Percentiles rank a stretch among this genome's conserved stretches.
Evolutionary conservation across 2,797 vertebrate species (phyloP).

Genomic region (Sylvilagus floridanus): DNA sequence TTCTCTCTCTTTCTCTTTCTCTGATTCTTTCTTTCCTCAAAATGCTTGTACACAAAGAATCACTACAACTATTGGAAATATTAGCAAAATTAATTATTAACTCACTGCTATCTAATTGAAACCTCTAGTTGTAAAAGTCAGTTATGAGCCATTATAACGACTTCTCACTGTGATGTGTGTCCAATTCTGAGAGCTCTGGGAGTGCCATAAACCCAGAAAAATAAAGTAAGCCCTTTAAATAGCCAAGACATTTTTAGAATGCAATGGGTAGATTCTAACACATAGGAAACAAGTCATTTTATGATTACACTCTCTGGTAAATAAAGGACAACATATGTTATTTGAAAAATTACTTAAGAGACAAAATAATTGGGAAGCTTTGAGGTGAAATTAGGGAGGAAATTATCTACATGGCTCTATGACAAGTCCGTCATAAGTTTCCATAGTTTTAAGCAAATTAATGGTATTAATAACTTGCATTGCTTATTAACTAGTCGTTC

Average conservation of each 20-base stretch:
- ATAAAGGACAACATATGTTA: not conserved
- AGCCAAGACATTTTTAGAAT: not conserved
- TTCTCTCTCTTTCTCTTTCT: too few relatives aligned
- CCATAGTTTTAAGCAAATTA: not conserved
- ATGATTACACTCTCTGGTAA: not conserved
- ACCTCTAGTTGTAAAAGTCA: not conserved
- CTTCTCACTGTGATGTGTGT: not conserved
- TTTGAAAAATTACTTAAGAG: not conserved
- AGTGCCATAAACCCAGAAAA: not conserved
- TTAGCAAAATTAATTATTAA: too few relatives aligned
- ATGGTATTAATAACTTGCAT: not conserved
- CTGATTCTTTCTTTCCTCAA: not conserved
- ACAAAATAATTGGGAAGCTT: not conserved
- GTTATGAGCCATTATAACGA: not conserved
- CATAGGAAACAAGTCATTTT: not conserved
- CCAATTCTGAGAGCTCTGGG: not conserved
- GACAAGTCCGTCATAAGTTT: not conserved
- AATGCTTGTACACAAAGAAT: not conserved
- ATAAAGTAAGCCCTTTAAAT: not conserved
- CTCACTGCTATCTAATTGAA: not conserved
- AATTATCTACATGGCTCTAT: not conserved
- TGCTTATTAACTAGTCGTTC: not conserved
- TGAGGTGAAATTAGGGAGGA: not conserved
- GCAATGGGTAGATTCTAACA: not conserved
- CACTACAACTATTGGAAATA: not conserved